Evolutionary conservation across 2,113 vertebrate species (phyloP).

Genomic region (Pelusios castaneus): DNA sequence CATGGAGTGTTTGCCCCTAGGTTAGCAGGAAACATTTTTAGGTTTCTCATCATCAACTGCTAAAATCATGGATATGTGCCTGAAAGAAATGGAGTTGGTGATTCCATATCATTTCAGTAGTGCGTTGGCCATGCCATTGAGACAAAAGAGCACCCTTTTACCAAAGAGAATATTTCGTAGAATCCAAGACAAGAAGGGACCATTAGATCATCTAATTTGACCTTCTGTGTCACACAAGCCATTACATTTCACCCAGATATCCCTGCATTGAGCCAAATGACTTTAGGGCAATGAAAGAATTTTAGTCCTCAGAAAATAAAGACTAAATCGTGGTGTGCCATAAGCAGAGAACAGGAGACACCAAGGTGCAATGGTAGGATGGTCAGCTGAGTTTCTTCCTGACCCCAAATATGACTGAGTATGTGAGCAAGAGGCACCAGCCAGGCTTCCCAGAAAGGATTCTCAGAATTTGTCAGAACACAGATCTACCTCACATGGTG

Average conservation of each 20-base stretch:
- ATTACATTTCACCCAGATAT: background rate
- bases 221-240: background rate
- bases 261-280: background rate
- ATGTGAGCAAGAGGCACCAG: too few relatives aligned
- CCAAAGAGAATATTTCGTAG: background rate
- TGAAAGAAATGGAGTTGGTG: constrained; percentile 43
- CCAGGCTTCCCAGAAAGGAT: too few relatives aligned
- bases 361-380: too few relatives aligned
- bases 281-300: background rate
- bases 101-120: constrained; percentile 12
- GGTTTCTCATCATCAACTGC: constrained; percentile 44
- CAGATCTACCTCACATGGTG: too few relatives aligned
- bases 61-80: constrained; percentile 59
- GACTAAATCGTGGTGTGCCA: too few relatives aligned
- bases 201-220: background rate
- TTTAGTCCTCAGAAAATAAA: too few relatives aligned
- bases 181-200: background rate
- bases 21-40: constrained; percentile 43
- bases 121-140: background rate
- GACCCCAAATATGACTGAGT: too few relatives aligned
- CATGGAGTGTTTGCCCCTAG: constrained; percentile 65
- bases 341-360: too few relatives aligned
- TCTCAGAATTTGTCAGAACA: too few relatives aligned
- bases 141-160: background rate
- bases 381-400: too few relatives aligned